Percentiles rank a stretch among this genome's conserved stretches.
Evolutionary conservation across 2,113 vertebrate species (phyloP).

Genomic region (Elgaria multicarinata): DNA sequence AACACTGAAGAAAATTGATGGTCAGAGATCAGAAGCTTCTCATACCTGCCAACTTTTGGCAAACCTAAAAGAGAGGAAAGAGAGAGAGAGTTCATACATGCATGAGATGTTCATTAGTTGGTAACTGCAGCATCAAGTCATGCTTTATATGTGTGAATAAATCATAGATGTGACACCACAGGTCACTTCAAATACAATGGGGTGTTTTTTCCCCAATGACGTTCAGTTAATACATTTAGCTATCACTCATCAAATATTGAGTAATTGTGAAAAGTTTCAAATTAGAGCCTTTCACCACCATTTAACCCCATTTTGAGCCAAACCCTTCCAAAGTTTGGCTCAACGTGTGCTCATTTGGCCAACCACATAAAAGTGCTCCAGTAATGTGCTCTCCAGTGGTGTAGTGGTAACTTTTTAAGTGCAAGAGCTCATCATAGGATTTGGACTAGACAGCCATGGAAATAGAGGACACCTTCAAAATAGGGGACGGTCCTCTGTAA

Average conservation of each 20-base stretch:
- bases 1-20: slow-evolving; percentile 48
- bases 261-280: not conserved
- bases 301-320: not conserved
- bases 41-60: not conserved
- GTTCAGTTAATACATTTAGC: not conserved
- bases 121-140: not conserved
- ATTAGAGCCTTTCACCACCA: not conserved
- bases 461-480: not conserved
- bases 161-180: not conserved
- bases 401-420: not conserved
- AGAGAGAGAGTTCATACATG: not conserved
- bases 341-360: not conserved
- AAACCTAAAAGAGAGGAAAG: not conserved
- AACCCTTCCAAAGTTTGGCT: not conserved
- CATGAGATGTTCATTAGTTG: not conserved
- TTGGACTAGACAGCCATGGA: not conserved
- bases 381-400: not conserved
- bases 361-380: not conserved
- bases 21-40: slow-evolving; percentile 6
- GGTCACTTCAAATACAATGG: not conserved
- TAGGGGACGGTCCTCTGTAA: too few species aligned
- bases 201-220: not conserved
- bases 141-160: not conserved
- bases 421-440: not conserved
- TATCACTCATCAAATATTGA: not conserved